Evolutionary conservation across 1,140 invertebrate species (phyloP).

Genomic region (Caenorhabditis brenneri): DNA sequence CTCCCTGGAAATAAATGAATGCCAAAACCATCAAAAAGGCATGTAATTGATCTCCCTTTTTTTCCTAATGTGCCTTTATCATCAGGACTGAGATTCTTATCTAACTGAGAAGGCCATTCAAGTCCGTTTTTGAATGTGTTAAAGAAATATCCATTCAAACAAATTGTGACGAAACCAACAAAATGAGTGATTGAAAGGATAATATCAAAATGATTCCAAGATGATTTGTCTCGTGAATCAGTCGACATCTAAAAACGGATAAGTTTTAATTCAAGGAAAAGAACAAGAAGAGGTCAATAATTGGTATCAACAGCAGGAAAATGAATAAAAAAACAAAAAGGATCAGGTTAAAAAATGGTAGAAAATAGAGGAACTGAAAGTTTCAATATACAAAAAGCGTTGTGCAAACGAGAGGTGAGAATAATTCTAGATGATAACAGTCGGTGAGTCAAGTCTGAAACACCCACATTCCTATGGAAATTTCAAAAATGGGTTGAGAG

Average conservation of each 20-base stretch:
- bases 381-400: neutral
- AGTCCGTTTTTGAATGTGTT: constrained; percentile 48
- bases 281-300: too few relatives aligned
- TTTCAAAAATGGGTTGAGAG: neutral
- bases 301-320: too few relatives aligned
- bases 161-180: constrained; percentile 28
- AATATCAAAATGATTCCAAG: neutral
- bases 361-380: neutral
- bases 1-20: constrained; percentile 56
- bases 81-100: neutral
- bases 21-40: constrained; percentile 53
- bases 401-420: neutral
- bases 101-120: constrained; percentile 30
- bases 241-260: neutral
- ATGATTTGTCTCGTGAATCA: neutral
- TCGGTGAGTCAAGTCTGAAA: neutral
- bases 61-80: neutral
- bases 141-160: constrained; percentile 52
- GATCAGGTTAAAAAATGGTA: neutral
- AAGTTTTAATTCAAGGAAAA: too few relatives aligned
- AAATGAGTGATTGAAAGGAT: neutral
- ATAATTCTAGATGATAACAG: constrained; percentile 16
- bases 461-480: constrained; percentile 3
- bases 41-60: constrained; percentile 39
- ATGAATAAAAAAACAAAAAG: too few relatives aligned